Evolutionary conservation across 1,140 invertebrate genomes (phyloP).

Genomic region (Procambarus virginalis): DNA sequence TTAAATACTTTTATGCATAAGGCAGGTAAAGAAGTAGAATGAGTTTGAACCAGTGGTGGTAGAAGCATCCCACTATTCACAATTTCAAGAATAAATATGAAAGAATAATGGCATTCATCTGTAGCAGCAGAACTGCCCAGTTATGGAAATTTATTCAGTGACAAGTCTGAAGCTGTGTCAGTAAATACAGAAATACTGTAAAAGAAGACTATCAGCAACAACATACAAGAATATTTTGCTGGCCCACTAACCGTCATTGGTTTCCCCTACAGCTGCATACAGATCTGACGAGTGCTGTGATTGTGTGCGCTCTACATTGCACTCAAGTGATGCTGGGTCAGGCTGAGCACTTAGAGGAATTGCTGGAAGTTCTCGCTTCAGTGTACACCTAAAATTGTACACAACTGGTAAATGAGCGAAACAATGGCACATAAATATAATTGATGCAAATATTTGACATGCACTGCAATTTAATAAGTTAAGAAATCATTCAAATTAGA

Average conservation of each 20-base stretch:
- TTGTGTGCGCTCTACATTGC: conserved; percentile 55
- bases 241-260: conserved; percentile 19
- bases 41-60: no score
- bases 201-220: no score
- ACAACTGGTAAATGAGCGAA: neutral
- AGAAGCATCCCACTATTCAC: no score
- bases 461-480: neutral
- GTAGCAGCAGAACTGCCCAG: no score
- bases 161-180: no score
- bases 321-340: conserved; percentile 26
- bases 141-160: no score
- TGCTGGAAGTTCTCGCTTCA: conserved; percentile 70
- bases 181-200: no score
- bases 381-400: conserved; percentile 56
- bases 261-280: conserved; percentile 81
- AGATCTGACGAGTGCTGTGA: conserved; percentile 77
- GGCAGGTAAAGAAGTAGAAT: no score
- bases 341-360: conserved; percentile 67
- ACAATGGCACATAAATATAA: neutral
- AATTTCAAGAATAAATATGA: no score
- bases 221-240: no score
- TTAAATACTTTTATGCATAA: no score
- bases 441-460: neutral
- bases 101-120: no score
- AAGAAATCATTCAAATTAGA: neutral